These are phyloP conservation scores for Lordiphosa mommai DNA, from an alignment of 1,140 invertebrate species.

Conservation along the genomic window DNA sequence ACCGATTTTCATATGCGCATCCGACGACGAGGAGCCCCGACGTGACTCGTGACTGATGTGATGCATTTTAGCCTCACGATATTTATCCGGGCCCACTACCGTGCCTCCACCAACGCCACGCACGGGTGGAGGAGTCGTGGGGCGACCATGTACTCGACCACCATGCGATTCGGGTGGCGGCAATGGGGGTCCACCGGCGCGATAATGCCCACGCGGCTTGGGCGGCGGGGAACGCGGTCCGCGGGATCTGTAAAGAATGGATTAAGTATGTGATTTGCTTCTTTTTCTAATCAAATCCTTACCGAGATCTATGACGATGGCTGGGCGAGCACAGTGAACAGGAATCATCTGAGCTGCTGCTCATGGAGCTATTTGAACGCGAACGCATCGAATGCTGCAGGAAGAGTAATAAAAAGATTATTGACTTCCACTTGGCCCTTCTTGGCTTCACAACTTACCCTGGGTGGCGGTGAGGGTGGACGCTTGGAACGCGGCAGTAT, in stretches of 20 bases:
- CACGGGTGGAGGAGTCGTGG: constrained; percentile 61
- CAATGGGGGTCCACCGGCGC: constrained; percentile 47
- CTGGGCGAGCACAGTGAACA: constrained; percentile 86
- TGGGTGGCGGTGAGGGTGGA: constrained; percentile 79
- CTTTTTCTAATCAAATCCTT: background rate
- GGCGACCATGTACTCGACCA: constrained; percentile 63
- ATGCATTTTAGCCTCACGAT: constrained; percentile 67
- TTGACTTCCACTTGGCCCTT: background rate
- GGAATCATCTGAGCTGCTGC: constrained; percentile 89
- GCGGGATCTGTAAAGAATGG: constrained; percentile 58
- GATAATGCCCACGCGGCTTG: constrained; percentile 74
- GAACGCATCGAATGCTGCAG: constrained; percentile 79
- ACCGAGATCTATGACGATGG: constrained; percentile 78
- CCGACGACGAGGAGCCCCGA: constrained; percentile 48
- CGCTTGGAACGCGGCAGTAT: constrained; percentile 78
- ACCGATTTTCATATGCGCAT: constrained; percentile 58
- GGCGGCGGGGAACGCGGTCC: constrained; percentile 74
- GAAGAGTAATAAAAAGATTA: background rate
- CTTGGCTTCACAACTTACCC: constrained; percentile 49
- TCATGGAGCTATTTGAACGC: constrained; percentile 85
- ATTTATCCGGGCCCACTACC: constrained; percentile 56
- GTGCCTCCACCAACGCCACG: constrained; percentile 33
- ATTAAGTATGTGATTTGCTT: constrained; percentile 22
- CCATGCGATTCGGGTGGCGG: constrained; percentile 65
- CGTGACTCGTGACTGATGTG: constrained; percentile 52